Evolutionary conservation across 2,113 vertebrate genomes (phyloP).

Genomic region (Pygathrix nemaeus): DNA sequence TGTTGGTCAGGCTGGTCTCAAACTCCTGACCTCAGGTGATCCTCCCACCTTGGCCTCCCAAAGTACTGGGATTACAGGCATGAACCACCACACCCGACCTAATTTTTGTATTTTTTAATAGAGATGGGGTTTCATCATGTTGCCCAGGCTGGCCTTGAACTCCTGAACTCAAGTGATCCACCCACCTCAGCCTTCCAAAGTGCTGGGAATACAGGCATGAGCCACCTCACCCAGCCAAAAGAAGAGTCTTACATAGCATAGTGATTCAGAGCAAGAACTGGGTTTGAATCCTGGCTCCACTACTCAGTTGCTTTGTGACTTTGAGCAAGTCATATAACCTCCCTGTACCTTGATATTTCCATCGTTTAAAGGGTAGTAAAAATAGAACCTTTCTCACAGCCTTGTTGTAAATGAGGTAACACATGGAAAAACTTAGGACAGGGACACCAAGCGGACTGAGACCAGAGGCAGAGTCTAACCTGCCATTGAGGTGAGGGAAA

Average conservation of each 20-base stretch:
- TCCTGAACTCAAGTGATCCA: too few species aligned
- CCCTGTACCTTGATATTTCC: background rate
- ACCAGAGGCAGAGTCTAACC: background rate
- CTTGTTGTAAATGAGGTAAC: constrained; percentile 4
- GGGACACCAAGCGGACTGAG: background rate
- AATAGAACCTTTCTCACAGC: background rate
- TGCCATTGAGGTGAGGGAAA: background rate
- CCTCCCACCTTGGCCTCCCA: too few species aligned
- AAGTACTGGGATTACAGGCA: too few species aligned
- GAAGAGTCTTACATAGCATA: background rate
- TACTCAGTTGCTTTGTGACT: background rate
- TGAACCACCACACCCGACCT: too few species aligned
- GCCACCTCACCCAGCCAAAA: too few species aligned
- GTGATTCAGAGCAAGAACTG: background rate
- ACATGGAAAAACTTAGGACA: background rate
- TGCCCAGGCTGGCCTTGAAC: too few species aligned
- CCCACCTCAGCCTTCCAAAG: too few species aligned
- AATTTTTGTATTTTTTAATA: too few species aligned
- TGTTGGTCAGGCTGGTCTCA: too few species aligned
- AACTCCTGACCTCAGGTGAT: too few species aligned
- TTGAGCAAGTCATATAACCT: background rate
- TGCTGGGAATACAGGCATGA: too few species aligned
- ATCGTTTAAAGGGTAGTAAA: background rate
- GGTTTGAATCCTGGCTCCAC: background rate
- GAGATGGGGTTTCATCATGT: too few species aligned